Evolutionary conservation across 2,888 invertebrate genomes (phyloP).

Genomic region (Eulithis prunata): DNA sequence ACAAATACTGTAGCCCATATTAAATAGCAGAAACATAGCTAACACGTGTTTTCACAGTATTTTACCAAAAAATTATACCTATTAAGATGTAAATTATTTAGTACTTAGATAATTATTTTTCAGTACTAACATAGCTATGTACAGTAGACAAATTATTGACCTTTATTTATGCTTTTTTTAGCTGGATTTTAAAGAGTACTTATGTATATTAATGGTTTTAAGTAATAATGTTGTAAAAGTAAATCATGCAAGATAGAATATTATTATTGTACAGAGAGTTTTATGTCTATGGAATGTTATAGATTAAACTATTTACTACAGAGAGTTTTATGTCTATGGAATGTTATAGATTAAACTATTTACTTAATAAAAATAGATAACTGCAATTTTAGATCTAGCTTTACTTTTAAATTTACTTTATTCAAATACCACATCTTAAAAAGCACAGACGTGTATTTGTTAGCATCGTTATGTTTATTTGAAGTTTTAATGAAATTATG

Average conservation of each 20-base stretch:
- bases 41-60: not conserved
- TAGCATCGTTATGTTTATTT: constrained; percentile 2
- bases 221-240: constrained; percentile 16
- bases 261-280: constrained; percentile 10
- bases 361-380: too few relatives aligned
- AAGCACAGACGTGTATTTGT: not conserved
- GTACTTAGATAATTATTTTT: constrained; percentile 4
- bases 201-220: constrained; percentile 30
- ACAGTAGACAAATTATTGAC: constrained; percentile 8
- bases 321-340: constrained; percentile 6
- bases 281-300: not conserved
- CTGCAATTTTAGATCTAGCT: too few relatives aligned
- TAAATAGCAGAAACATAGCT: not conserved
- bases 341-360: too few relatives aligned
- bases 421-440: too few relatives aligned
- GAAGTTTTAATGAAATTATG: not conserved
- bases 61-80: not conserved
- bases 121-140: constrained; percentile 13
- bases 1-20: not conserved
- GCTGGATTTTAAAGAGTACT: constrained; percentile 23
- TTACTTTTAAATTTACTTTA: too few relatives aligned
- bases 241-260: constrained; percentile 7
- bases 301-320: too few relatives aligned
- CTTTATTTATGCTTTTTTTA: constrained; percentile 3
- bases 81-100: constrained; percentile 20